A percentile compares a stretch with the other conserved stretches of the same genome.
Evolutionary conservation across 2,888 invertebrate genomes (phyloP).

Genomic region (Campoplex nolae): DNA sequence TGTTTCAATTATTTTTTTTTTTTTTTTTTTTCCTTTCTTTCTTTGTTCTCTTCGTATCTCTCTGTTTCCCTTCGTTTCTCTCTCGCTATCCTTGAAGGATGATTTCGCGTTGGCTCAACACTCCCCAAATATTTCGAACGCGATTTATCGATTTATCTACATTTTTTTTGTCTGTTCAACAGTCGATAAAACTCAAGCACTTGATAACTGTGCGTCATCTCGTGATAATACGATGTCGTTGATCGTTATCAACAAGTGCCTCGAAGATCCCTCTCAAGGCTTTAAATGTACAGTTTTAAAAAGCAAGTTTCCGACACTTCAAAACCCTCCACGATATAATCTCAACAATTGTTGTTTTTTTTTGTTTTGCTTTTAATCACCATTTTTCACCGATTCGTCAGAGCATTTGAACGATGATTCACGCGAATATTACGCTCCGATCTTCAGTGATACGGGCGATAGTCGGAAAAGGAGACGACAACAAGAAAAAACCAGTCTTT

Average conservation of each 20-base stretch:
- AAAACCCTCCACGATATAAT: not conserved
- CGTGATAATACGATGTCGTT: not conserved
- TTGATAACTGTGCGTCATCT: not conserved
- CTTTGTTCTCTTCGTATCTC: not conserved
- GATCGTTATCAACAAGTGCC: not conserved
- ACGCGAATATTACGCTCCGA: slow-evolving; percentile 26
- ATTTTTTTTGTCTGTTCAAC: not conserved
- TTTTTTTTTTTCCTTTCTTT: not conserved
- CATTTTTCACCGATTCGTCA: slow-evolving; percentile 6
- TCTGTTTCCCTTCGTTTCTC: too few species aligned
- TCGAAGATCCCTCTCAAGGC: not conserved
- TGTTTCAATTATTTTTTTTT: not conserved
- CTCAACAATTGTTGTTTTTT: not conserved
- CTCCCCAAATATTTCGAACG: not conserved
- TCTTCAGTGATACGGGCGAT: slow-evolving; percentile 12
- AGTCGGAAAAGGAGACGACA: not conserved
- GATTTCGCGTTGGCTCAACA: not conserved
- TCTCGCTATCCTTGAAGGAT: not conserved
- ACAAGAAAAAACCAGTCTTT: slow-evolving; percentile 9
- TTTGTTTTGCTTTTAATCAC: not conserved
- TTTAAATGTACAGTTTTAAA: not conserved
- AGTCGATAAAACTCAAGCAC: not conserved
- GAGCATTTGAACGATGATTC: slow-evolving; percentile 44
- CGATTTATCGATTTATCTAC: not conserved
- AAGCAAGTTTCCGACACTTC: not conserved